Evolutionary conservation across 2,888 invertebrate genomes (phyloP).

Genomic region (Eupithecia subfuscata): DNA sequence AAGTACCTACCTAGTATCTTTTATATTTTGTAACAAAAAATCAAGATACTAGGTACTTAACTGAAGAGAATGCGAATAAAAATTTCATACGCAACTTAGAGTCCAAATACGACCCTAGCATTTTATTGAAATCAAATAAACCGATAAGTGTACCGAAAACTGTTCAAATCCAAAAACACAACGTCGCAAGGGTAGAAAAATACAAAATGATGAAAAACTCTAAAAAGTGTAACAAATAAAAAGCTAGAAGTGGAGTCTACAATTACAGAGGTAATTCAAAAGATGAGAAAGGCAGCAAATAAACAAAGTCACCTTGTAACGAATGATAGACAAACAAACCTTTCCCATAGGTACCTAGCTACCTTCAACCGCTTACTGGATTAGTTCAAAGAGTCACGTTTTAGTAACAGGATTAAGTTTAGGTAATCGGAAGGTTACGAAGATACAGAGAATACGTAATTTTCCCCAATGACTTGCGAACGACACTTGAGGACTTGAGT

Average conservation of each 20-base stretch:
- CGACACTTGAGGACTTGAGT: not conserved
- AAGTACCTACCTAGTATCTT: too few relatives aligned
- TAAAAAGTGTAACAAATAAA: not conserved
- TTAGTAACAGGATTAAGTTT: slow-evolving; percentile 55
- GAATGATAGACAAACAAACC: slow-evolving; percentile 46
- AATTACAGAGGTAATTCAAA: not conserved
- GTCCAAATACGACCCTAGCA: not conserved
- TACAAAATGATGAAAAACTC: not conserved
- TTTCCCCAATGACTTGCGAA: not conserved
- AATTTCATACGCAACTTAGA: not conserved
- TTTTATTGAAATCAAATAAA: not conserved
- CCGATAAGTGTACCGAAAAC: not conserved
- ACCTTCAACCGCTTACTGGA: slow-evolving; percentile 43
- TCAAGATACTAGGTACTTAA: too few relatives aligned
- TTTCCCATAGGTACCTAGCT: slow-evolving; percentile 39
- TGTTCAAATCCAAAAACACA: not conserved
- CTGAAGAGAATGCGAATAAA: not conserved
- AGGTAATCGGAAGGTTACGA: slow-evolving; percentile 6
- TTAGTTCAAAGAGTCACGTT: slow-evolving; percentile 55
- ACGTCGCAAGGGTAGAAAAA: not conserved
- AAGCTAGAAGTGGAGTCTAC: not conserved
- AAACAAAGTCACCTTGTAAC: not conserved
- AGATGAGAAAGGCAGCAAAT: not conserved
- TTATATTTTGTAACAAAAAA: not conserved
- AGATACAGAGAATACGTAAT: not conserved